Base-by-base conservation (phyloP, 92 coral and sea anemone species). In the Zoanthus gigantus region DNA sequence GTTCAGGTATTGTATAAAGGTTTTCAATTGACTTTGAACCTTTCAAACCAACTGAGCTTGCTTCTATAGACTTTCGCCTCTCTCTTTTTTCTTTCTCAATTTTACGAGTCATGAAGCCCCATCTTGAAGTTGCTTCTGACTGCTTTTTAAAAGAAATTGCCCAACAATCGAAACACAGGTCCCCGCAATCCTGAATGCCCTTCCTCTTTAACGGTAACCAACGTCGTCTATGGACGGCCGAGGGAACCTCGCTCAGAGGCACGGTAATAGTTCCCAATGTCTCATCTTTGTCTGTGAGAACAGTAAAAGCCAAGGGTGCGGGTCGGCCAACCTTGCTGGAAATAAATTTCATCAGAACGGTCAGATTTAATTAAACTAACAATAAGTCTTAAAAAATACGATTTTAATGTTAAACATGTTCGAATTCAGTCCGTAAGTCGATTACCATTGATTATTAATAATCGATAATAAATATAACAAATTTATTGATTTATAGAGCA, bases 161-260 rank as follows among this genome's bases (percentile, higher is more conserved):
- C 99, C 99, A 97, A 63, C 98, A 97, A 74, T 97, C 99, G 54
- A 97, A 83, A 77, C 99, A 97, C 44, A 97, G 82, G 91, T 97
- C 99, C 7, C 99, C 98, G 23, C 88, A 93, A 3, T 94, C 94
- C 29, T 88, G 95, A 30, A 89, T 88, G 18, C 94, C 89, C 91
- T 92, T 95, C 77, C 69, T 86, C 44, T 92, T 90, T 78, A 97
- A 87, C 58, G 99, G 98, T 90, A 95, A 78, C 99, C 99, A 97
- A 42, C 99, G 92, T 30, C 99, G 94, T 32, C 95, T 92, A 77
- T 95, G 99, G 0, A 98, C 98, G 6, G 94, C 98, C 48, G 99
- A 95, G 42, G 99, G 98, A 48, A 97, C 76, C 87, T 94, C 96
- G 77, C 95, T 88, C 13, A 97, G 94, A 18, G 98, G 98, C 10